Conservation (phyloP, 2,888 invertebrate species). For the Idaea straminata region DNA sequence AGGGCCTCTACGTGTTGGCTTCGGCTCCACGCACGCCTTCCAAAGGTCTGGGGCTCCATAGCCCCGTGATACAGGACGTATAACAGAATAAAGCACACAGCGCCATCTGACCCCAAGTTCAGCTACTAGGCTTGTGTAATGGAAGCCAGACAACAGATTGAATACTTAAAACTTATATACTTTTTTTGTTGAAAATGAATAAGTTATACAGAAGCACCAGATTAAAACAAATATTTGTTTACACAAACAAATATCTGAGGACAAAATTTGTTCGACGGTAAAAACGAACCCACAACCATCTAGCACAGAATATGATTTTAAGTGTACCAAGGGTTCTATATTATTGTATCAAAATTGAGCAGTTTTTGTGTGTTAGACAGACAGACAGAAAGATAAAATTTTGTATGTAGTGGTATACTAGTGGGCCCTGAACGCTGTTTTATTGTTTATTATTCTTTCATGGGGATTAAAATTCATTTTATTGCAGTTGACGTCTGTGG, state of each 20-base stretch:
- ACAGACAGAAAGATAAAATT: background rate
- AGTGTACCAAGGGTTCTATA: background rate
- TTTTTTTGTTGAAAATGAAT: too few relatives aligned
- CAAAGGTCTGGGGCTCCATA: too few relatives aligned
- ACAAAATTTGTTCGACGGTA: too few relatives aligned
- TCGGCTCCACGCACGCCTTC: too few relatives aligned
- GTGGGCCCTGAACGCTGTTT: conserved; percentile 27
- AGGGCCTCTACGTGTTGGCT: too few relatives aligned
- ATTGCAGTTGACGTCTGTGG: conserved; percentile 21
- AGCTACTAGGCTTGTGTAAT: too few relatives aligned
- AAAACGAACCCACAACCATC: background rate
- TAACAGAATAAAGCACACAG: too few relatives aligned
- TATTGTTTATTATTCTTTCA: conserved; percentile 30
- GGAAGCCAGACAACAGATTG: too few relatives aligned
- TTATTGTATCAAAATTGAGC: background rate
- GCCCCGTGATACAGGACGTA: too few relatives aligned
- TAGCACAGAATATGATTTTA: background rate
- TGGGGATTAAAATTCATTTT: conserved; percentile 23
- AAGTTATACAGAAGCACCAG: background rate
- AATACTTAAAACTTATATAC: too few relatives aligned
- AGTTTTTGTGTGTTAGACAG: background rate
- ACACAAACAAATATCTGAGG: background rate
- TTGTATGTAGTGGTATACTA: conserved; percentile 16
- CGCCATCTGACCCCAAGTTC: too few relatives aligned
- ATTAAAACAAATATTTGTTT: background rate